A percentile compares a stretch with the other conserved stretches of the same genome.
These are phyloP conservation scores for Rhodophaea formosa DNA, from an alignment of 2,888 invertebrate genomes.

Conservation along the genomic window DNA sequence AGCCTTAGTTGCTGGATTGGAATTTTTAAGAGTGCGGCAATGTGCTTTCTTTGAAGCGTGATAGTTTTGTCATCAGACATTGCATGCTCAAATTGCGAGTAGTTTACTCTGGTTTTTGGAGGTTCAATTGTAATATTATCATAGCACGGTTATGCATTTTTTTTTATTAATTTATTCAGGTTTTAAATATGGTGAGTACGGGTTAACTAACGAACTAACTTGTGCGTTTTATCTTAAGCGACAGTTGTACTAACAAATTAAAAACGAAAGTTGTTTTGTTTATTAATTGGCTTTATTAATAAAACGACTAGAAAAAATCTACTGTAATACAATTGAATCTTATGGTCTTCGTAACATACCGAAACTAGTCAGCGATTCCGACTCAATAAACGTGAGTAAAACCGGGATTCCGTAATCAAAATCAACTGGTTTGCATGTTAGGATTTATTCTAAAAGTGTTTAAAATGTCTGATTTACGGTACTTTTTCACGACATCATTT, in stretches of 20 bases:
- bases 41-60: constrained; percentile 40
- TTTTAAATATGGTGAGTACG: neutral
- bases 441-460: neutral
- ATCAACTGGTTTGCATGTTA: neutral
- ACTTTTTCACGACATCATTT: too few species aligned
- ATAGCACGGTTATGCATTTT: constrained; percentile 9
- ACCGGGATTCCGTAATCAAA: too few species aligned
- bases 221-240: neutral
- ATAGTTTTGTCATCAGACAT: constrained; percentile 27
- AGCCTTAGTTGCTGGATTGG: constrained; percentile 63
- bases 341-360: too few species aligned
- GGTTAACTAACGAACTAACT: neutral
- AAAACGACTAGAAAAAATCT: neutral
- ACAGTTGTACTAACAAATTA: too few species aligned
- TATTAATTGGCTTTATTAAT: neutral
- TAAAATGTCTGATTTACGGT: neutral
- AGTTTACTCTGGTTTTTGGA: constrained; percentile 3
- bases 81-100: constrained; percentile 17
- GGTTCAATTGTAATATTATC: neutral
- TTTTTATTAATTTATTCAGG: neutral
- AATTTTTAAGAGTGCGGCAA: constrained; percentile 38
- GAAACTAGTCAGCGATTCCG: too few species aligned
- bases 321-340: too few species aligned
- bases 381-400: too few species aligned
- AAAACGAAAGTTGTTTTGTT: neutral